A percentile compares a stretch with the other conserved stretches of the same genome.
Conservation (phyloP, 2,113 vertebrate genomes). For the Taxidea taxus region DNA sequence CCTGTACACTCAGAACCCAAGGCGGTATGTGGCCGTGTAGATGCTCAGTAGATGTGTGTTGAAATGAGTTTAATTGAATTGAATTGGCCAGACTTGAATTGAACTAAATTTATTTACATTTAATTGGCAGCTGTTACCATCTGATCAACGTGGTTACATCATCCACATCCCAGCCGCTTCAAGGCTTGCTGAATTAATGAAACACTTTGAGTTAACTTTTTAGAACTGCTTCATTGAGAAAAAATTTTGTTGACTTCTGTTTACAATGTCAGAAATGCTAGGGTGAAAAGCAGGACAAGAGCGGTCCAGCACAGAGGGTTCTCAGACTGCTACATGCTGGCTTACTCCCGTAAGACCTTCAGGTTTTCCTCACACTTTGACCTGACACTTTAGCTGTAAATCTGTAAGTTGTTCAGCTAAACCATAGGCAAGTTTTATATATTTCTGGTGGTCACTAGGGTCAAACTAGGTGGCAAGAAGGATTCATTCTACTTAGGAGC, state of each 20-base stretch:
- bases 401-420: neutral
- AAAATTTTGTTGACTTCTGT: neutral
- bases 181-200: conserved; percentile 14
- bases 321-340: neutral
- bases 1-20: neutral
- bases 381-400: neutral
- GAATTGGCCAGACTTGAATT: neutral
- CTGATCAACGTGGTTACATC: neutral
- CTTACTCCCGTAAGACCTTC: neutral
- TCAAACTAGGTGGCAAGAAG: neutral
- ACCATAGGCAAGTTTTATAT: neutral
- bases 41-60: neutral
- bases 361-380: neutral
- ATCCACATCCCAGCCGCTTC: neutral
- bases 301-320: neutral
- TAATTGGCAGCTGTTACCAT: conserved; percentile 37
- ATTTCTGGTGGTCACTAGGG: neutral
- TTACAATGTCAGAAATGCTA: neutral
- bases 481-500: neutral
- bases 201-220: conserved; percentile 11
- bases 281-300: neutral
- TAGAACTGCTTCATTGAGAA: neutral
- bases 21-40: neutral
- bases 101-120: conserved; percentile 41
- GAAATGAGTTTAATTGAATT: neutral